These are phyloP conservation scores for Callinectes sapidus DNA, from an alignment of 2,888 invertebrate species.

Conservation along the genomic window DNA sequence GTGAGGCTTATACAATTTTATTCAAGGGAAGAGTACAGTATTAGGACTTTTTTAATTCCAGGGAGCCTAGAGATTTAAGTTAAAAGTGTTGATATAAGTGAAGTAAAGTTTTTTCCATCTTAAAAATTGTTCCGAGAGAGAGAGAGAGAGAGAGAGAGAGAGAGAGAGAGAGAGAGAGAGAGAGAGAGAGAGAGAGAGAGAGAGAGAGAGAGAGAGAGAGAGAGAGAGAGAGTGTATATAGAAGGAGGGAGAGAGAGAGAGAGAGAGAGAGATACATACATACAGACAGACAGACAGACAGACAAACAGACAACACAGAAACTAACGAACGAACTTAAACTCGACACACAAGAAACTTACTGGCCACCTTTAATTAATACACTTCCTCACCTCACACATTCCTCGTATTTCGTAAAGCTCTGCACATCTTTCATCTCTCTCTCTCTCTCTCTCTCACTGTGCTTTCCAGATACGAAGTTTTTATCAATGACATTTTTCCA, in stretches of 20 bases:
- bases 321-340: neutral
- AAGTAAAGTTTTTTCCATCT: neutral
- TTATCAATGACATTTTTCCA: neutral
- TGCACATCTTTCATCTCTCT: neutral
- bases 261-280: too few species aligned
- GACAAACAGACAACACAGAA: too few species aligned
- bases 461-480: neutral
- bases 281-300: too few species aligned
- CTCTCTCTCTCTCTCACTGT: neutral
- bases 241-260: neutral
- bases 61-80: neutral
- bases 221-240: constrained; percentile 37
- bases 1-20: neutral
- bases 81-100: neutral
- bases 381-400: neutral
- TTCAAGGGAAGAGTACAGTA: neutral
- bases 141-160: neutral
- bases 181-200: neutral
- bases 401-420: neutral
- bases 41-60: constrained; percentile 15
- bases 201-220: neutral
- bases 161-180: too few species aligned
- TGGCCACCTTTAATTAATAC: neutral
- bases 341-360: neutral
- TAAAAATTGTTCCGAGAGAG: neutral